Evolutionary conservation across 2,797 vertebrate species (phyloP).

Genomic region (Setipinna tenuifilis): DNA sequence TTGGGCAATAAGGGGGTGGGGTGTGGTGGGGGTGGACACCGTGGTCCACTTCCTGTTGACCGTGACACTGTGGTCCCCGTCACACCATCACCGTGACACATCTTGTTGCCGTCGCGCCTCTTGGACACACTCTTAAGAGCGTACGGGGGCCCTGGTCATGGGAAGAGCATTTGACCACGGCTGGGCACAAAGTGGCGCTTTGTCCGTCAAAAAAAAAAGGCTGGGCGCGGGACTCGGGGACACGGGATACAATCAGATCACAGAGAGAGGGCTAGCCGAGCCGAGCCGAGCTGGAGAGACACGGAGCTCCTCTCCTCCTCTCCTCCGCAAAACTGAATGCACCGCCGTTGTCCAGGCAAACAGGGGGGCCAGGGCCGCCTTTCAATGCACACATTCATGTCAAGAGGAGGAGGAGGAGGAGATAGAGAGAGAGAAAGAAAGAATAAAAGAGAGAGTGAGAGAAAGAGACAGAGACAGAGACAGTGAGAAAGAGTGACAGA

Average conservation of each 20-base stretch:
- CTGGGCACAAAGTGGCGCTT: constrained; percentile 62
- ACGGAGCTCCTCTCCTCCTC: neutral
- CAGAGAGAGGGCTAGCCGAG: neutral
- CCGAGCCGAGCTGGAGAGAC: neutral
- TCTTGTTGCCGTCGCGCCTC: constrained; percentile 9
- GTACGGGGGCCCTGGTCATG: constrained; percentile 57
- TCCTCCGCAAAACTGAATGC: no score
- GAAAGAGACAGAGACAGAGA: neutral
- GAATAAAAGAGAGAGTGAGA: neutral
- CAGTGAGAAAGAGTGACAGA: no score
- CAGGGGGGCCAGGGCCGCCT: neutral
- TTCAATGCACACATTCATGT: constrained; percentile 4
- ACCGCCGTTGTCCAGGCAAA: neutral
- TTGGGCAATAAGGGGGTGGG: neutral
- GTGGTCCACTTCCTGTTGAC: constrained; percentile 59
- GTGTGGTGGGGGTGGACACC: constrained; percentile 32
- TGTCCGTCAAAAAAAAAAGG: constrained; percentile 53
- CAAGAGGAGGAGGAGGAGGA: neutral
- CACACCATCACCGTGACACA: constrained; percentile 52
- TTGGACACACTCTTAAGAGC: constrained; percentile 58
- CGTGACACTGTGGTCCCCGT: constrained; percentile 57
- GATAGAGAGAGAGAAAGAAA: neutral
- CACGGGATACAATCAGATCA: constrained; percentile 8
- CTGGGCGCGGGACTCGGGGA: constrained; percentile 21
- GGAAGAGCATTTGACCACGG: constrained; percentile 63